Evolutionary conservation across 2,888 invertebrate genomes (phyloP), one percentile per base, ranked within the genome.

Genomic region (Lepidochrysops patricia): DNA sequence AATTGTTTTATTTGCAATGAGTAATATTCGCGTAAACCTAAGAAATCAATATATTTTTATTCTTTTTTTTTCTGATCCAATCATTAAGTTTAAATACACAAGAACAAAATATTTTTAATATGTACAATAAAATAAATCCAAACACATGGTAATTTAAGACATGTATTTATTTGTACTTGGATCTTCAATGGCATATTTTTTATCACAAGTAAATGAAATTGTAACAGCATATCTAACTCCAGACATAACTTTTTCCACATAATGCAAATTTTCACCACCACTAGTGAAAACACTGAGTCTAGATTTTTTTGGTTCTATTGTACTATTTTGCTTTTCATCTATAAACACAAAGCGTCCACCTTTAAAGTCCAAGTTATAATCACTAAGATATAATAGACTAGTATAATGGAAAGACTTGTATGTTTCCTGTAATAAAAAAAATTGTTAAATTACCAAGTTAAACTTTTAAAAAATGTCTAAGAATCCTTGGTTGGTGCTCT

Each of bases 391-490:
- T 0, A 97, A 80, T 13, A 97, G 80, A 4, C 96, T 93, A 19
- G 97, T 97, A 73, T 95, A 97, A 77, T 96, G 96, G 75, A 96
- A 97, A 61, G 95, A 93, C 74, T 94, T 92, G 72, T 96, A 96
- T 0, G 96, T 95, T 76, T 94, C 94, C 96, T 96, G 78, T 62
- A 89, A 90, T 62, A 67, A 67, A 64, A 63, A 67, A 61, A 59
- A n/a, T n/a, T n/a, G n/a, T n/a, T n/a, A n/a, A n/a, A n/a, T n/a
- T n/a, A n/a, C n/a, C n/a, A n/a, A n/a, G n/a, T n/a, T n/a, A n/a
- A n/a, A n/a, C n/a, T n/a, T n/a, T n/a, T n/a, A n/a, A n/a, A n/a
- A n/a, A n/a, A n/a, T n/a, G n/a, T n/a, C n/a, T n/a, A n/a, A n/a
- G n/a, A n/a, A n/a, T n/a, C n/a, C n/a, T 37, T 43, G 37, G 5